Base-by-base conservation (phyloP, 2,797 vertebrate genomes). In the Ctenopoma multispine region DNA sequence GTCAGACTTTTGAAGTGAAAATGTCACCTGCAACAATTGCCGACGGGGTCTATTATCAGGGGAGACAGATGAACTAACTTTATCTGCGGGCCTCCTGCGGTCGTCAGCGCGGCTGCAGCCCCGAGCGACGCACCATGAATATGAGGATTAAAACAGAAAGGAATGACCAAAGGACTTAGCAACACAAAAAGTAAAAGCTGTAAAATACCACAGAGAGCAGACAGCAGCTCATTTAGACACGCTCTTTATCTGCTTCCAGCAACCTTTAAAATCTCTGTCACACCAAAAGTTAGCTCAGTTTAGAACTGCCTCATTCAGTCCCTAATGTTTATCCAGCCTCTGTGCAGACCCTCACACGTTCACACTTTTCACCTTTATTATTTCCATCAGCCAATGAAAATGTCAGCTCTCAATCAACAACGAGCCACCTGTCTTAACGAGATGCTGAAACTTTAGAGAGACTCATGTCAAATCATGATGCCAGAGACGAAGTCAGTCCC, bases 1-100 rank as follows among this genome's bases (percentile, higher is more conserved):
- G 67, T 12, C 58, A 3, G 34, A 2, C 47, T 8, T 55, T 23
- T 50, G 60, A 69, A 74, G 60, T 27, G 61, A 63, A 81, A 79
- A 72, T 80, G 77, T 81, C 78, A 73, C 72, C 67, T 69, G 67
- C 69, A 72, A 79, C 79, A 79, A 66, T 66, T 40, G 40, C 51
- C 79, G 24, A 5, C 77, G 46, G 66, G 59, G 21, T 59, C 47
- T 72, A 46, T 84, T 76, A 85, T 82, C 82, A 70, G 68, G 74
- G 73, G 67, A 53, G 78, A 68, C 23, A 21, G 62, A 79, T 80
- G 63, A 71, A 65, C 27, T 17, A 9, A 9, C 55, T 64, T 57
- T 79, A 77, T 77, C 68, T 66, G 68, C 23, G 11, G 34, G 58
- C 54, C 57, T 55, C 53, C 59, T 18, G 61, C 27, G 59, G 49